Conservation (phyloP, 2,888 invertebrate species). For the Acronicta aceris region DNA sequence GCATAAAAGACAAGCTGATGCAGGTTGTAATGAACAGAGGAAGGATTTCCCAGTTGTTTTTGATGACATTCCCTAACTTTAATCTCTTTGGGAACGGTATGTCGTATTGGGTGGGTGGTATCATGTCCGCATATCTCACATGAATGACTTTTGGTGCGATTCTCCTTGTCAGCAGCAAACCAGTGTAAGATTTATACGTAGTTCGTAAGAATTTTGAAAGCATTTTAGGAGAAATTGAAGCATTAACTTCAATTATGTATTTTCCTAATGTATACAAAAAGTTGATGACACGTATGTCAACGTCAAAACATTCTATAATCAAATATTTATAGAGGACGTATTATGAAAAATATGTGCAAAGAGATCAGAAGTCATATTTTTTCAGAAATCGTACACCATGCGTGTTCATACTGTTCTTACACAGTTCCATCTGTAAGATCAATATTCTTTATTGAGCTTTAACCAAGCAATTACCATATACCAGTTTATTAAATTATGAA, state of each 20-base stretch:
- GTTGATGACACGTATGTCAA: slow-evolving; percentile 36
- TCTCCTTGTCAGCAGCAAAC: slow-evolving; percentile 39
- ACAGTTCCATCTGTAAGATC: background rate
- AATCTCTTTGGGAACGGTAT: slow-evolving; percentile 66
- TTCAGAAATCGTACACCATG: background rate
- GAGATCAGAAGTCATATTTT: slow-evolving; percentile 11
- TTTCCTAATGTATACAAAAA: slow-evolving; percentile 41
- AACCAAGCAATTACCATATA: background rate
- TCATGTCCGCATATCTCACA: slow-evolving; percentile 46
- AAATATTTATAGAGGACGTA: slow-evolving; percentile 34
- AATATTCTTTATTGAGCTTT: background rate
- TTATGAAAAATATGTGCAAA: slow-evolving; percentile 22
- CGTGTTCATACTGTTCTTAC: too few relatives aligned
- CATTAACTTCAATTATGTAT: slow-evolving; percentile 41
- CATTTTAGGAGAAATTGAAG: slow-evolving; percentile 58
- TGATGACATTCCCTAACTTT: slow-evolving; percentile 61
- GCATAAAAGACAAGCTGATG: slow-evolving; percentile 54
- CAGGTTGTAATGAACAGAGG: slow-evolving; percentile 70
- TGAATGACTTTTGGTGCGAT: slow-evolving; percentile 30
- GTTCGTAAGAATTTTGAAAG: slow-evolving; percentile 68
- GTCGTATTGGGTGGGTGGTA: slow-evolving; percentile 80
- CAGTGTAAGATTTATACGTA: slow-evolving; percentile 33
- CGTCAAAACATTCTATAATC: slow-evolving; percentile 45
- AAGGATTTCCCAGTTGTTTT: slow-evolving; percentile 76
- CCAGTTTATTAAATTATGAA: background rate